Conservation (phyloP, 2,888 invertebrate species). For the Euzetes globulus region DNA sequence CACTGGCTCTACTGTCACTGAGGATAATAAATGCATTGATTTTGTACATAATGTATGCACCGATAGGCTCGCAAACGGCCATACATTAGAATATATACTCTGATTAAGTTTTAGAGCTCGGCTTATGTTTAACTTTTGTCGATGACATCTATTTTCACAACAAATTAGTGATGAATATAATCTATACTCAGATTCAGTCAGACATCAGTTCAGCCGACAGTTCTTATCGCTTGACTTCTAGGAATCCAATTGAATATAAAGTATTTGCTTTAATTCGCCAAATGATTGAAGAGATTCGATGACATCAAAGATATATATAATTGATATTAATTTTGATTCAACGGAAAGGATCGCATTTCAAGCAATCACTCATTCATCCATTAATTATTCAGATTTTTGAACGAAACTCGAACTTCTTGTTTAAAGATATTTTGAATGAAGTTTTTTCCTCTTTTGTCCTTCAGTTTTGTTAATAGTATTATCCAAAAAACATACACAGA, state of each 20-base stretch:
- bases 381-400: slow-evolving; percentile 1
- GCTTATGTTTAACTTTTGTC: neutral
- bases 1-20: neutral
- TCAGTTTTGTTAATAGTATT: too few relatives aligned
- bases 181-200: neutral
- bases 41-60: slow-evolving; percentile 25
- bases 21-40: slow-evolving; percentile 15
- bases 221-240: neutral
- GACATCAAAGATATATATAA: neutral
- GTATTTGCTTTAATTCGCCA: neutral
- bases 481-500: too few relatives aligned
- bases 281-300: neutral
- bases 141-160: slow-evolving; percentile 21
- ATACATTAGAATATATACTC: slow-evolving; percentile 12
- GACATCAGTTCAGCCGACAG: neutral
- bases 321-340: neutral
- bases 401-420: neutral
- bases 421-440: too few relatives aligned
- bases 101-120: neutral
- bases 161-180: slow-evolving; percentile 2
- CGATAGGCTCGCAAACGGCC: neutral
- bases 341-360: neutral
- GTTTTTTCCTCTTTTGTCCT: too few relatives aligned
- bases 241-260: neutral
- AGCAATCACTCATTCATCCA: neutral